Percentiles rank a stretch among this genome's conserved stretches.
Evolutionary conservation across 1,140 invertebrate species (phyloP).

Genomic region (Panagrolaimus sp.): DNA sequence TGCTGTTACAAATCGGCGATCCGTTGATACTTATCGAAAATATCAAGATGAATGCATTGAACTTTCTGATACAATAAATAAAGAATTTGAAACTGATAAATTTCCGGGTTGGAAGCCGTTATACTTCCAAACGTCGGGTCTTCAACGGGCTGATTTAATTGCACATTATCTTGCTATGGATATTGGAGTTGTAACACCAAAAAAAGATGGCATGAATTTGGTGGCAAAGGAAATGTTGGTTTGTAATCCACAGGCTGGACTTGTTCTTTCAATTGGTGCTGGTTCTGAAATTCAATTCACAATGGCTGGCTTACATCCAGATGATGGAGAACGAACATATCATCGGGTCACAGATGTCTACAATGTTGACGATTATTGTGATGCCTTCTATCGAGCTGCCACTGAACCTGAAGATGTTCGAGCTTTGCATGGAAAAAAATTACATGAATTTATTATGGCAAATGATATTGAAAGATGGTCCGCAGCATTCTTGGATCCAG

Average conservation of each 20-base stretch:
- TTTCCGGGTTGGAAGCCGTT: slow-evolving; percentile 51
- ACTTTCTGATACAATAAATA: slow-evolving; percentile 52
- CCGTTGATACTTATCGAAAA: slow-evolving; percentile 57
- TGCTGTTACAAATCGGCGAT: slow-evolving; percentile 55
- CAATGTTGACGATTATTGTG: slow-evolving; percentile 51
- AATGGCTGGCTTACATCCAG: slow-evolving; percentile 50
- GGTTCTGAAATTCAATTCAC: slow-evolving; percentile 57
- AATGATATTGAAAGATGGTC: slow-evolving; percentile 58
- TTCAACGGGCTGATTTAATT: slow-evolving; percentile 52
- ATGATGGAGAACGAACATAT: slow-evolving; percentile 48
- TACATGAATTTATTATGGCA: slow-evolving; percentile 56
- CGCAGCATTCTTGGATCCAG: slow-evolving; percentile 55
- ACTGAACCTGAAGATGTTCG: slow-evolving; percentile 43
- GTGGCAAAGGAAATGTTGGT: slow-evolving; percentile 57
- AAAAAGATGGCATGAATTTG: slow-evolving; percentile 59
- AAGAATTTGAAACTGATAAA: slow-evolving; percentile 37
- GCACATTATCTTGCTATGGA: slow-evolving; percentile 59
- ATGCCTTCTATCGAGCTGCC: slow-evolving; percentile 54
- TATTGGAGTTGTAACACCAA: slow-evolving; percentile 57
- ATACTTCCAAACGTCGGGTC: slow-evolving; percentile 57
- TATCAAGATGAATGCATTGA: slow-evolving; percentile 58
- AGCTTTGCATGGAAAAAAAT: slow-evolving; percentile 45
- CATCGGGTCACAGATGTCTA: slow-evolving; percentile 50
- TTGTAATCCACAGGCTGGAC: slow-evolving; percentile 55
- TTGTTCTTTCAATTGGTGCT: slow-evolving; percentile 57